These are phyloP conservation scores for Metopia argyrocephala DNA, from an alignment of 2,888 invertebrate species.

Conservation along the genomic window DNA sequence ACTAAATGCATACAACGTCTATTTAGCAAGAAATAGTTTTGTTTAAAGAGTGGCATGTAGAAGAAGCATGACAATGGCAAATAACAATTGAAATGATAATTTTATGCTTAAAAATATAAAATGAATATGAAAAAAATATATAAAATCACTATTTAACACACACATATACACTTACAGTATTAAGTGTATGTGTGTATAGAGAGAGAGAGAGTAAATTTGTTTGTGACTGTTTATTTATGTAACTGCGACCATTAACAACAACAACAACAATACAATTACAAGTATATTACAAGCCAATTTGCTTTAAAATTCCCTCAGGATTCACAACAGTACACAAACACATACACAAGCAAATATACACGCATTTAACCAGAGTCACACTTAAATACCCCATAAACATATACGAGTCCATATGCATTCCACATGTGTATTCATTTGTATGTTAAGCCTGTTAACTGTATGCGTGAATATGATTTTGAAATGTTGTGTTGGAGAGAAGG, in stretches of 20 bases:
- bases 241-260: conserved; percentile 54
- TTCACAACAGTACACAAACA: conserved; percentile 36
- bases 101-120: neutral
- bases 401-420: conserved; percentile 22
- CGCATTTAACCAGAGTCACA: conserved; percentile 62
- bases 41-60: conserved; percentile 1
- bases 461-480: too few species aligned
- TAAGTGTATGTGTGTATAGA: neutral
- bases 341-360: conserved; percentile 28
- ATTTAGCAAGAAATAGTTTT: neutral
- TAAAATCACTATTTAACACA: conserved; percentile 4
- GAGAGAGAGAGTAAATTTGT: neutral
- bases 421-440: conserved; percentile 53
- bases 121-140: neutral
- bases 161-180: neutral
- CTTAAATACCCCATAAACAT: conserved; percentile 42
- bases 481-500: neutral
- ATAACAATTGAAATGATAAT: conserved; percentile 10
- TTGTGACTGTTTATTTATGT: conserved; percentile 10
- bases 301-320: conserved; percentile 59
- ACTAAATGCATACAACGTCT: too few species aligned
- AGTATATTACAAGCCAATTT: conserved; percentile 66
- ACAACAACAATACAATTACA: conserved; percentile 65
- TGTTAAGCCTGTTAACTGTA: neutral
- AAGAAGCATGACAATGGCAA: conserved; percentile 14